These are phyloP conservation scores for Rostrhamus sociabilis DNA, from an alignment of 2,797 vertebrate genomes.

Conservation along the genomic window DNA sequence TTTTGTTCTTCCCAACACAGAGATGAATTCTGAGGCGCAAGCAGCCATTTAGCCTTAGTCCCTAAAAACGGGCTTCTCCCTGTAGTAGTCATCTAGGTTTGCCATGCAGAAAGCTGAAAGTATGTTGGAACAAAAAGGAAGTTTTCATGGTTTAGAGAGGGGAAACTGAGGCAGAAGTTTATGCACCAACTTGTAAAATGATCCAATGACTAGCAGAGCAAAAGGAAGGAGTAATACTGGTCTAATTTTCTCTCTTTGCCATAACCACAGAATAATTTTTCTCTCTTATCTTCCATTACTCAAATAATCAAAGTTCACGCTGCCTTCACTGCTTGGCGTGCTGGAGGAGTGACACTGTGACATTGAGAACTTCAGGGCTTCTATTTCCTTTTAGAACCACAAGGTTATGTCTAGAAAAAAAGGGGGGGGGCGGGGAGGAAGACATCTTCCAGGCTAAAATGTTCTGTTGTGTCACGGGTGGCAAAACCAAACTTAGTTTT, in stretches of 20 bases:
- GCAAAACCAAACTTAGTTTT: conserved; percentile 81
- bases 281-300: background rate
- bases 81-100: background rate
- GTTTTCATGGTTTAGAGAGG: background rate
- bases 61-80: background rate
- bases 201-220: background rate
- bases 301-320: background rate
- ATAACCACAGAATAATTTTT: background rate
- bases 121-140: background rate
- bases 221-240: background rate
- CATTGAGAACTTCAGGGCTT: background rate
- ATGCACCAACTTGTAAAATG: background rate
- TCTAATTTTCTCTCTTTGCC: background rate
- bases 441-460: conserved; percentile 1
- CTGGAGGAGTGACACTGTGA: background rate
- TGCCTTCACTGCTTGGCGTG: background rate
- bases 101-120: background rate
- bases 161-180: background rate
- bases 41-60: background rate
- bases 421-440: background rate
- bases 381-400: background rate
- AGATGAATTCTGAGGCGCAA: background rate
- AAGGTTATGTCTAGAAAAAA: background rate
- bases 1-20: background rate
- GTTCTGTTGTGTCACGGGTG: conserved; percentile 29